phyloP scores from a whole-genome alignment of 2,888 invertebrate species.

The Empis stercorea region DNA sequence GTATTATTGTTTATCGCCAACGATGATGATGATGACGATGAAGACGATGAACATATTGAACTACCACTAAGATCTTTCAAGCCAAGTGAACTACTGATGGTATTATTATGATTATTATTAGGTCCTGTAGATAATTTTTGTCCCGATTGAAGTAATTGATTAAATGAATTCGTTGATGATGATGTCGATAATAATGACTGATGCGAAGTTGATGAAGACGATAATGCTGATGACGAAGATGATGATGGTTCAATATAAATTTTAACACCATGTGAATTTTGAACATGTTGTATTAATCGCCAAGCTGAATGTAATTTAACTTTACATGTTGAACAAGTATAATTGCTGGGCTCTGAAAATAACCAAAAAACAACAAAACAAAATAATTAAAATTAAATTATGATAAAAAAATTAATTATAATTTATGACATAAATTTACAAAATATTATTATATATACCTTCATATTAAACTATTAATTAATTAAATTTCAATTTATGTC shows the following conservation, averaged over 20 bases:
- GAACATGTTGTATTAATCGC: slow-evolving; percentile 89
- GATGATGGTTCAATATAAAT: slow-evolving; percentile 62
- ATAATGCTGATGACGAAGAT: slow-evolving; percentile 14
- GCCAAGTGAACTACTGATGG: slow-evolving; percentile 15
- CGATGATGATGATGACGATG: slow-evolving; percentile 2
- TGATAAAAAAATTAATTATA: background rate
- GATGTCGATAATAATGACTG: slow-evolving; percentile 12
- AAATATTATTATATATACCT: too few species aligned
- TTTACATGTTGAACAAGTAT: slow-evolving; percentile 89
- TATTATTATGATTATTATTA: slow-evolving; percentile 3
- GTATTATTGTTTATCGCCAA: slow-evolving; percentile 9
- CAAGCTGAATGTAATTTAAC: slow-evolving; percentile 87
- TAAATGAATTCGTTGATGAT: slow-evolving; percentile 13
- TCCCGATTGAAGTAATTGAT: slow-evolving; percentile 6
- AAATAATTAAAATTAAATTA: background rate
- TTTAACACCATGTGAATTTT: slow-evolving; percentile 85
- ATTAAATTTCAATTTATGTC: too few species aligned
- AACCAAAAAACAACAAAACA: slow-evolving; percentile 23
- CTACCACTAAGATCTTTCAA: slow-evolving; percentile 20
- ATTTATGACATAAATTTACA: background rate
- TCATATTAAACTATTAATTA: too few species aligned
- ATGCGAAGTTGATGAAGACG: slow-evolving; percentile 12
- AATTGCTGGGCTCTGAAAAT: slow-evolving; percentile 78
- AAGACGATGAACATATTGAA: slow-evolving; percentile 12
- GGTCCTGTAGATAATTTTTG: background rate